phyloP scores from a whole-genome alignment of 1,140 invertebrate species.

The Caenorhabditis tropicalis region DNA sequence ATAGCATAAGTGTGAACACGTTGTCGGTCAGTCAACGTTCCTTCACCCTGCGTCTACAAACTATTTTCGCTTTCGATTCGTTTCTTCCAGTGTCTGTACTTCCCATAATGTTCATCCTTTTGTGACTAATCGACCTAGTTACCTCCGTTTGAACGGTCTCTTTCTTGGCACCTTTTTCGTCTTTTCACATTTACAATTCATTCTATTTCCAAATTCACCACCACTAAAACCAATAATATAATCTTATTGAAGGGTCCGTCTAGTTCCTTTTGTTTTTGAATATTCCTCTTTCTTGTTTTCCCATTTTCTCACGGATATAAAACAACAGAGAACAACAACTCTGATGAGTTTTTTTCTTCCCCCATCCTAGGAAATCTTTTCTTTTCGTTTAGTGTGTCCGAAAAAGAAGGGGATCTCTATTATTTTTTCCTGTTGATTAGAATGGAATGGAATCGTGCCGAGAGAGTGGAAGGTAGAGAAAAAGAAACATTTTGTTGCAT shows the following conservation, averaged over 20 bases:
- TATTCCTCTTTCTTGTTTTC: background rate
- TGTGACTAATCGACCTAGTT: slow-evolving; percentile 43
- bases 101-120: slow-evolving; percentile 16
- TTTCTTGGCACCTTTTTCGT: background rate
- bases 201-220: background rate
- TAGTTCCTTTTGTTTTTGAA: background rate
- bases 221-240: background rate
- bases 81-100: slow-evolving; percentile 15
- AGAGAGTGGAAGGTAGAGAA: background rate
- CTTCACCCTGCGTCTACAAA: background rate
- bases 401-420: background rate
- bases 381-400: background rate
- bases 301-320: slow-evolving; percentile 28
- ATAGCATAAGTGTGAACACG: slow-evolving; percentile 29
- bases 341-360: background rate
- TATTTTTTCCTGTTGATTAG: background rate
- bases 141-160: slow-evolving; percentile 11
- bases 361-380: background rate
- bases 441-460: slow-evolving; percentile 5
- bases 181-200: background rate
- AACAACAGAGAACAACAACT: slow-evolving; percentile 20
- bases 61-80: slow-evolving; percentile 28
- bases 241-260: background rate
- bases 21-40: background rate
- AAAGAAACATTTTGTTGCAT: background rate